Evolutionary conservation across 2,797 vertebrate genomes (phyloP).

Genomic region (Tragopan temminckii): DNA sequence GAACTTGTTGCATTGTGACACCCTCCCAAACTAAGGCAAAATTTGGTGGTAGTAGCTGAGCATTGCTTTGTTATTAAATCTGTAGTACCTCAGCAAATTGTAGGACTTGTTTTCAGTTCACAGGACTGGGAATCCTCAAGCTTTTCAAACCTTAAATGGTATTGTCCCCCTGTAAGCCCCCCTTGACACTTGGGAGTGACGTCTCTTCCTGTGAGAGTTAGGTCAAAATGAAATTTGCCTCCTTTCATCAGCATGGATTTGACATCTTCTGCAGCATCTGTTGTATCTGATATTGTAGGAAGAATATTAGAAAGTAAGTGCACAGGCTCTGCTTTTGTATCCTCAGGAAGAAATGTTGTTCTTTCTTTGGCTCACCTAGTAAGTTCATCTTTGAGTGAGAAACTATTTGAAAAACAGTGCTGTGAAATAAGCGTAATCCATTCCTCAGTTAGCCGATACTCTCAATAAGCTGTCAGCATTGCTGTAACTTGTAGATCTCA

Average conservation of each 20-base stretch:
- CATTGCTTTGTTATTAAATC: neutral
- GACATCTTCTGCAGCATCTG: neutral
- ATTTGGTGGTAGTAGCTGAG: neutral
- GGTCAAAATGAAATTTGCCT: neutral
- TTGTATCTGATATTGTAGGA: neutral
- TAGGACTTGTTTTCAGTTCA: neutral
- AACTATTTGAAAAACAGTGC: neutral
- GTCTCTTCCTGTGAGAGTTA: neutral
- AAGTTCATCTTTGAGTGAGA: neutral
- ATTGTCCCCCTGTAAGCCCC: rapidly evolving
- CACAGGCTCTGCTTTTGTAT: neutral
- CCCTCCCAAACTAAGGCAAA: neutral
- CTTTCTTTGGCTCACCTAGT: neutral
- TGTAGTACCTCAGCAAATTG: neutral
- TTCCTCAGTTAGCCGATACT: neutral
- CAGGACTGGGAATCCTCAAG: neutral
- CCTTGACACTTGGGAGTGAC: neutral
- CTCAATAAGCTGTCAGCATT: neutral
- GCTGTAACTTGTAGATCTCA: neutral
- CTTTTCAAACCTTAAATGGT: neutral
- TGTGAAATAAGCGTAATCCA: neutral
- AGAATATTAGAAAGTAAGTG: neutral
- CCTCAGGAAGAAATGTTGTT: neutral
- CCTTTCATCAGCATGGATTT: neutral
- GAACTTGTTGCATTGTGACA: neutral